Evolutionary conservation across 1,140 invertebrate species (phyloP).

Genomic region (Watersipora subatra): DNA sequence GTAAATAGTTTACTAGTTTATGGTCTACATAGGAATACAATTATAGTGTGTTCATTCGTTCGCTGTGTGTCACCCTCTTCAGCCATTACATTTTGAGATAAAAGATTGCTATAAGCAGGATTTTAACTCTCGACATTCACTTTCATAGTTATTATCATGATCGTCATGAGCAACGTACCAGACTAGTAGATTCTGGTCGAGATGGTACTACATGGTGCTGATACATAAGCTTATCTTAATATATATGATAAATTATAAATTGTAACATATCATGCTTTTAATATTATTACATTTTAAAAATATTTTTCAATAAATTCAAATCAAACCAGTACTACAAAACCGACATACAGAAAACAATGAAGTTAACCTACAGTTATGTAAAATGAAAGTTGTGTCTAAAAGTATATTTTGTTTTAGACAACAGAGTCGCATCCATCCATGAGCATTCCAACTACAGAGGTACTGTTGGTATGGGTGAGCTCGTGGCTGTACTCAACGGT

Average conservation of each 20-base stretch:
- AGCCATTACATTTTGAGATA: not conserved
- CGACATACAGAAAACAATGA: not conserved
- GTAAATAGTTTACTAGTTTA: not conserved
- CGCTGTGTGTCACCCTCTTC: not conserved
- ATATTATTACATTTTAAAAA: not conserved
- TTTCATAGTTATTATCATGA: not conserved
- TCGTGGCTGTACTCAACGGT: constrained; percentile 23
- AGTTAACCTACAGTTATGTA: too few species aligned
- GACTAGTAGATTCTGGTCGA: too few species aligned
- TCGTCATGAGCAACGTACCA: not conserved
- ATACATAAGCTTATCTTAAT: too few species aligned
- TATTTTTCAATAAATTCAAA: not conserved
- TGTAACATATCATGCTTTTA: not conserved
- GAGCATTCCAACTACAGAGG: constrained; percentile 19
- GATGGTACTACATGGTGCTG: too few species aligned
- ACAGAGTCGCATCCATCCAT: constrained; percentile 6
- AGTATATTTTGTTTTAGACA: not conserved
- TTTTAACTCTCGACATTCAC: not conserved
- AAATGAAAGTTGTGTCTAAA: too few species aligned
- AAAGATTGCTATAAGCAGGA: not conserved
- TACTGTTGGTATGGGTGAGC: constrained; percentile 24
- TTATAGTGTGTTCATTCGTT: not conserved
- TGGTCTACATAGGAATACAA: not conserved
- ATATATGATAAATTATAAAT: not conserved
- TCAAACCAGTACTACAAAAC: not conserved